These are phyloP conservation scores for Halocaridina rubra DNA, from an alignment of 2,888 invertebrate species.

Conservation along the genomic window DNA sequence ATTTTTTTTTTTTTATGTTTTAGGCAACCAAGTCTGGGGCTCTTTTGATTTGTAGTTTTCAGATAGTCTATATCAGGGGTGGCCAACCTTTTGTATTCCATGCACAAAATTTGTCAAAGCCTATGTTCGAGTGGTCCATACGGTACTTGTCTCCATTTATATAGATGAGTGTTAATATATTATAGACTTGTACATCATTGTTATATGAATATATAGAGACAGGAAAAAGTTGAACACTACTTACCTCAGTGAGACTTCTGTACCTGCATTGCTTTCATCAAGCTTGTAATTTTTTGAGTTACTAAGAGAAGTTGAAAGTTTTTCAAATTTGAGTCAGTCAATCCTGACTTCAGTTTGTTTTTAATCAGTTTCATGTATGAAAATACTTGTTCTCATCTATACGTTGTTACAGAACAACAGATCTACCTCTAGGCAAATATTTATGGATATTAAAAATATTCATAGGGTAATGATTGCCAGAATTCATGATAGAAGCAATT, in stretches of 20 bases:
- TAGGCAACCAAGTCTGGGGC: no score
- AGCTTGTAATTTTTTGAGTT: background rate
- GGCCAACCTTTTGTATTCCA: background rate
- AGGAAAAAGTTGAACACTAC: background rate
- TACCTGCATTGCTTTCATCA: background rate
- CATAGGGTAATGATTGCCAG: background rate
- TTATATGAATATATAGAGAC: background rate
- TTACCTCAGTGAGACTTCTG: background rate
- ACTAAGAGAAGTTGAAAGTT: background rate
- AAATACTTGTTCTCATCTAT: background rate
- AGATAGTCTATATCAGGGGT: background rate
- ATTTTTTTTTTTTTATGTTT: no score
- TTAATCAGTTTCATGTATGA: background rate
- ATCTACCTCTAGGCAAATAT: background rate
- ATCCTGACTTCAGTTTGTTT: background rate
- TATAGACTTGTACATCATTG: background rate
- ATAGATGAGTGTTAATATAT: no score
- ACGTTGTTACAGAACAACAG: background rate
- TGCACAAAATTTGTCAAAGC: background rate
- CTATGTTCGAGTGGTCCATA: no score
- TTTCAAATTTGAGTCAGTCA: slow-evolving; percentile 12
- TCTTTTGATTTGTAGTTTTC: no score
- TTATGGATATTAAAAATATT: background rate
- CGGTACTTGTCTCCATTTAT: no score
- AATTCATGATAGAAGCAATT: no score